Evolutionary conservation across 1,140 invertebrate genomes (phyloP), one percentile per base, ranked within the genome.

Genomic region (Euura lappo): DNA sequence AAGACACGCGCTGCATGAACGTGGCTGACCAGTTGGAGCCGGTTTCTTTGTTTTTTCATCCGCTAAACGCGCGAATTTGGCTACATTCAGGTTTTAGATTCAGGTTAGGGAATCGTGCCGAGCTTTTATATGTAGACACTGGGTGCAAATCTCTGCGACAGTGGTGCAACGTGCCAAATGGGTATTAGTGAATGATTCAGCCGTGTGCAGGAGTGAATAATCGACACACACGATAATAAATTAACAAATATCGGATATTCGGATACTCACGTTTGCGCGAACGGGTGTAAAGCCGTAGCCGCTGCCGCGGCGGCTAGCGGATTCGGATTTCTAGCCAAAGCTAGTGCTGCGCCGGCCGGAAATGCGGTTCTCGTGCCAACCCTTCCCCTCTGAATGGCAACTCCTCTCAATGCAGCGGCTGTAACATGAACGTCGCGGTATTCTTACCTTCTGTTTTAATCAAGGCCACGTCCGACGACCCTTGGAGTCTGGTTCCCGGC

Each of bases 211-310:
- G 28, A 28, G 28, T 28, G 28, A 28, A 28, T 28, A 28, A 28
- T 28, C 28, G 28, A 28, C 28, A 28, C 28, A 28, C 28, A 28
- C 28, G 28, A 28, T 28, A 28, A 28, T 28, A 28, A 28, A 28
- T 28, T 28, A 28, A 28, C 28, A 28, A 28, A 28, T 28, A 28
- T 28, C 28, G 28, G 28, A 28, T 28, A 28, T 28, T 28, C 28
- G 28, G 28, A 77, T 90, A 94, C 93, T 94, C 92, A 94, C 93
- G 86, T 77, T 44, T 93, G 93, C 85, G 94, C 91, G 88, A 94
- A 95, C 87, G 94, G 92, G 91, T 94, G 92, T 82, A 94, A 88
- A 82, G 92, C 91, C 76, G 92, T 92, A 65, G 91, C 90, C 76
- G 92, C 91, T 77, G 92, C 91, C 42, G 90, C 89, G 47, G 91